Conservation (phyloP, 2,797 vertebrate genomes). For the Enteromius argenteus region DNA sequence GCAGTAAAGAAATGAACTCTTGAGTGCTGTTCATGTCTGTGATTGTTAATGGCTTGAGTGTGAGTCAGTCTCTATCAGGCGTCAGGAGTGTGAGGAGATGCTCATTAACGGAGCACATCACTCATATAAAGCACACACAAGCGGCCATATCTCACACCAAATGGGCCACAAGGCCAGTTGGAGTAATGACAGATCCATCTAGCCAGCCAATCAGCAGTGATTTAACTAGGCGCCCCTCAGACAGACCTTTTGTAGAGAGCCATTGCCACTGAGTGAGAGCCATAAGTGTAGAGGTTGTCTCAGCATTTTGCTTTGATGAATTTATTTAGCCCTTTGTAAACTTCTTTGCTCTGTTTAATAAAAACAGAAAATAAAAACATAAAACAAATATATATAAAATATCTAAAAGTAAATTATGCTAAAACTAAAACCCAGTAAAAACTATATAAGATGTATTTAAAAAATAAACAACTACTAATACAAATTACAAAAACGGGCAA, state of each 20-base stretch:
- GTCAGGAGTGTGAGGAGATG: slow-evolving; percentile 49
- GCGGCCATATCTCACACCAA: slow-evolving; percentile 58
- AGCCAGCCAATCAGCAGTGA: slow-evolving; percentile 1
- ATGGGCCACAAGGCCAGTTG: slow-evolving; percentile 33
- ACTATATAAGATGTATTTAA: too few species aligned
- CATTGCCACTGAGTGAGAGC: neutral
- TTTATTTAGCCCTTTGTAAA: neutral
- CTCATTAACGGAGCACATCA: slow-evolving; percentile 59
- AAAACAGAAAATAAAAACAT: neutral
- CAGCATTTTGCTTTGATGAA: neutral
- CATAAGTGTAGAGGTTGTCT: neutral
- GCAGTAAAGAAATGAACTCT: neutral
- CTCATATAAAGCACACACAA: slow-evolving; percentile 56
- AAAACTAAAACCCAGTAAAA: too few species aligned
- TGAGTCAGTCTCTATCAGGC: slow-evolving; percentile 57
- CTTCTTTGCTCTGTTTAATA: neutral
- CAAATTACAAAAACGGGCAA: neutral
- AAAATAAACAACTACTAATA: neutral
- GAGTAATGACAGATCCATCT: slow-evolving; percentile 18
- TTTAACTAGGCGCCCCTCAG: slow-evolving; percentile 12
- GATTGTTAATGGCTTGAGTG: slow-evolving; percentile 51
- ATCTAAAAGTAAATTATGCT: too few species aligned
- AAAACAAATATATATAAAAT: neutral
- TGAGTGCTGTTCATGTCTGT: neutral
- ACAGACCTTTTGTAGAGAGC: slow-evolving; percentile 2